Base-by-base conservation (phyloP, 2,888 invertebrate genomes). In the Platycheirus albimanus region DNA sequence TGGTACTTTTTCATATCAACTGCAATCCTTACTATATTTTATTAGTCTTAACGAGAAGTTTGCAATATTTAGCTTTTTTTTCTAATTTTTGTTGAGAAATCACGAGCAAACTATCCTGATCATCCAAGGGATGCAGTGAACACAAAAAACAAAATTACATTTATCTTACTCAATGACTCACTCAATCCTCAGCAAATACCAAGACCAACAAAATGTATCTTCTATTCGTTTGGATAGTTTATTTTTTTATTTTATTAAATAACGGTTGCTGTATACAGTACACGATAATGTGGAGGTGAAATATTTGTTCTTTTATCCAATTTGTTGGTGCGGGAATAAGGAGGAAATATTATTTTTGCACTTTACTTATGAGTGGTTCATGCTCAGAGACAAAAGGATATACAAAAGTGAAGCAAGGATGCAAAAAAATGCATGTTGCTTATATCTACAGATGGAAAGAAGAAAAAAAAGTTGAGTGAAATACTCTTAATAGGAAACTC, bases 301-400 rank as follows among this genome's bases (percentile, higher is more conserved):
- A 24, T n/a, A n/a, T n/a, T n/a, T n/a, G n/a, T 8, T 8, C 30
- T 6, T 33, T 3, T 33, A 8, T 33, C 8, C 30, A 33, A 33
- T 33, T 33, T 33, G 30, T 8, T 8, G 30, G 30, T 33, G n/a
- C n/a, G 30, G 30, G 7, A 33, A 33, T 33, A 33, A 24, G n/a
- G n/a, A n/a, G 30, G 8, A 33, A 33, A 33, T 33, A 33, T 8
- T 8, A 33, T 33, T 24, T 24, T 24, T 24, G 24, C 24, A 24
- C 24, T 24, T 24, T n/a, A 8, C 30, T 33, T 8, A 33, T 28
- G 13, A 54, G 36, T 36, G 54, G 36, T 36, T 33, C 54, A 54
- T 54, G 54, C 36, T 54, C 36, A 36, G 33, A 36, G 13, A 54
- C 54, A 54, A 54, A 54, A 54, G 54, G n/a, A 19, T n/a, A 19